Evolutionary conservation across 2,888 invertebrate genomes (phyloP), one percentile per base, ranked within the genome.

Genomic region (Synergus laeviventris): DNA sequence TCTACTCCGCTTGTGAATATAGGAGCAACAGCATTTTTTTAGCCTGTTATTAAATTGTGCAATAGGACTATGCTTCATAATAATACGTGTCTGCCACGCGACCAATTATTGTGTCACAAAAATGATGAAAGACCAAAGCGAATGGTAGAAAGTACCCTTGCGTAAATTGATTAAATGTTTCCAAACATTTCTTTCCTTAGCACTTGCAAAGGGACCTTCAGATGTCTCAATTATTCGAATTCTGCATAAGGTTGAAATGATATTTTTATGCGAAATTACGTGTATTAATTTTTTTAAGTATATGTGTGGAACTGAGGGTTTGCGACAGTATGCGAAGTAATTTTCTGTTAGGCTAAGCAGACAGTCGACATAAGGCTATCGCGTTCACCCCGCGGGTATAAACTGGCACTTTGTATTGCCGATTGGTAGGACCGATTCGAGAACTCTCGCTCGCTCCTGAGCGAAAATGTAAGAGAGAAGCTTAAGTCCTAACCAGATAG

Each of bases 331-430:
- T 21, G 16, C 3, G 49, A 9, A 74, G 59, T 56, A 60, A 74
- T 74, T 74, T 56, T 38, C 16, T 45, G 70, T 9, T 24, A 45
- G 21, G 31, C 70, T 24, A 36, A n/a, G 16, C 38, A 39, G 59
- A 59, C 74, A 31, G 54, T 74, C 14, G 38, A 70, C 45, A 70
- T 74, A 74, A 59, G 74, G 74, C 74, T 74, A 74, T 74, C 56
- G 74, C 38, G 56, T 24, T 70, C 70, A 49, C 45, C 70, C 74
- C 21, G n/a, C 59, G 59, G 56, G 74, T 38, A n/a, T n/a, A n/a
- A 56, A 74, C 74, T 74, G 74, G 74, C 59, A 74, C 56, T 74
- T 74, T 74, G 59, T 73, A 73, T 36, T 45, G 59, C 7, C 74
- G 74, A 74, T 74, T 74, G 74, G 59, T 56, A 59, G 74, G 59